phyloP scores from a whole-genome alignment of 1,140 invertebrate species.

The Apolygus lucorum region DNA sequence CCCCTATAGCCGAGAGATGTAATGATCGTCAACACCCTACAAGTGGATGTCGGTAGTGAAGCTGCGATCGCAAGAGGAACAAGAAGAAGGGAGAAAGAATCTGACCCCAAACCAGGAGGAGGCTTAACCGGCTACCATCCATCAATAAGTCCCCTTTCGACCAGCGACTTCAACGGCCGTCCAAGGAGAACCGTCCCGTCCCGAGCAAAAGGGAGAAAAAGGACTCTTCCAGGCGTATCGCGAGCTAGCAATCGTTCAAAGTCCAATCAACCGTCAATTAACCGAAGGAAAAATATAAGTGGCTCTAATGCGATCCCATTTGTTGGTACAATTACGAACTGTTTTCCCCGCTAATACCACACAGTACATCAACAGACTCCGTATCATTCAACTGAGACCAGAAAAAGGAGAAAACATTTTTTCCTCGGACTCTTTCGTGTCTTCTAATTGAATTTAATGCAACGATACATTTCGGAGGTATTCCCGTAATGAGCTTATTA shows the following conservation, averaged over 20 bases:
- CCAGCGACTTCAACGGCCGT: neutral
- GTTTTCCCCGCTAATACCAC: constrained; percentile 1
- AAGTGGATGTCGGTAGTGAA: too few species aligned
- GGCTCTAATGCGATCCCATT: constrained; percentile 19
- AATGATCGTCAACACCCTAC: too few species aligned
- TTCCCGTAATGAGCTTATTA: constrained; percentile 22
- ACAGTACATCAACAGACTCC: constrained; percentile 1
- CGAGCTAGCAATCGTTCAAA: constrained; percentile 17
- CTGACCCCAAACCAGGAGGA: neutral
- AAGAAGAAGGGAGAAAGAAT: neutral
- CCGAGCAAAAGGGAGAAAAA: neutral
- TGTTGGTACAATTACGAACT: constrained; percentile 8
- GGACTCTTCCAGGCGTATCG: constrained; percentile 3
- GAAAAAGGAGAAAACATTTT: neutral
- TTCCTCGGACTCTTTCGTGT: neutral
- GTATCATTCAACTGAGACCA: neutral
- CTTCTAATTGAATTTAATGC: constrained; percentile 21
- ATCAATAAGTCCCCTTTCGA: constrained; percentile 6
- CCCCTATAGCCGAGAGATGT: too few species aligned
- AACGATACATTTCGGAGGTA: constrained; percentile 13
- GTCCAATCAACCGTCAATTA: constrained; percentile 23
- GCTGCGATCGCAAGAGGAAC: neutral
- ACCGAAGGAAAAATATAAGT: constrained; percentile 15
- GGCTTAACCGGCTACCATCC: neutral
- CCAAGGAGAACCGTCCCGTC: neutral